Conservation (phyloP, 2,797 vertebrate genomes). For the Champsocephalus esox region DNA sequence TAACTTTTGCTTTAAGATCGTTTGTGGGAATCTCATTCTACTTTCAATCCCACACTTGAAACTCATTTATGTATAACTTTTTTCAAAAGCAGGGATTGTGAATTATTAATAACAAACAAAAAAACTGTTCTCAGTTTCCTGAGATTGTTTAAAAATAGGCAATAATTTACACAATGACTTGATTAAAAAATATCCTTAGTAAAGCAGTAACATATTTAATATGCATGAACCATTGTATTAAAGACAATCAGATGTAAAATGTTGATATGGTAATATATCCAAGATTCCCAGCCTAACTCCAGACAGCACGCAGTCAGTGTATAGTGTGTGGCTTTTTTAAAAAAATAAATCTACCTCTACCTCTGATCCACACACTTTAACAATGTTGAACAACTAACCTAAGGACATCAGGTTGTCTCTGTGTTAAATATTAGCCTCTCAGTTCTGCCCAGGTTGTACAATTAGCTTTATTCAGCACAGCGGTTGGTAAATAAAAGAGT, state of each 20-base stretch:
- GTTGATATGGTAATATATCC: too few species aligned
- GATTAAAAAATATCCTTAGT: too few species aligned
- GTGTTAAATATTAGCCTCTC: slow-evolving; percentile 4
- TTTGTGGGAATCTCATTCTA: neutral
- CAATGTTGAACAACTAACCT: slow-evolving; percentile 12
- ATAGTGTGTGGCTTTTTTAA: too few species aligned
- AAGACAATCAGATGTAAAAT: neutral
- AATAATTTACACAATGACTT: neutral
- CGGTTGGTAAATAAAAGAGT: neutral
- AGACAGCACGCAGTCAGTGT: neutral
- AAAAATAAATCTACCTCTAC: neutral
- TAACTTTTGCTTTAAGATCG: neutral
- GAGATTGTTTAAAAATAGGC: neutral
- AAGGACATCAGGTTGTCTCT: slow-evolving; percentile 4
- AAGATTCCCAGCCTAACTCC: neutral
- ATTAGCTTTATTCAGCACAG: neutral
- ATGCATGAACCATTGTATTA: neutral
- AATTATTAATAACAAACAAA: neutral
- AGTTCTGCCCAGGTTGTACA: slow-evolving; percentile 10
- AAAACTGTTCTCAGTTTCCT: neutral
- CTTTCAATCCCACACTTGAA: neutral
- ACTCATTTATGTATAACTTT: neutral
- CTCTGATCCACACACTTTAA: slow-evolving; percentile 13
- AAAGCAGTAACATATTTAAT: neutral
- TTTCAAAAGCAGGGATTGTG: neutral